Evolutionary conservation across 2,113 vertebrate species (phyloP).

Genomic region (Paramormyrops kingsleyae): DNA sequence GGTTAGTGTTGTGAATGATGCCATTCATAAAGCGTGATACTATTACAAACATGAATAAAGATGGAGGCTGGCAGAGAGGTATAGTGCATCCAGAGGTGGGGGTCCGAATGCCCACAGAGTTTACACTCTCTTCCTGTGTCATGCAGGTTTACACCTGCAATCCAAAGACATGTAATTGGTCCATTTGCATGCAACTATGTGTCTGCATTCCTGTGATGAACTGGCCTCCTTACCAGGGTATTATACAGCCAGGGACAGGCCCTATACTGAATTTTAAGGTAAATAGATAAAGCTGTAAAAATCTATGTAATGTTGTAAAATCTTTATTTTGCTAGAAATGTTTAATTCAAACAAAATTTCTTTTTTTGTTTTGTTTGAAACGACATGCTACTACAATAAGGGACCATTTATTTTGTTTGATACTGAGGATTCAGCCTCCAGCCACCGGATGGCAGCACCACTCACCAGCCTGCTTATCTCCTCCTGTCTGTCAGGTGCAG

Average conservation of each 20-base stretch:
- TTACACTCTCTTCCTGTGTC: neutral
- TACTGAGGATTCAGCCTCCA: neutral
- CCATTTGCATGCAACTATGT: neutral
- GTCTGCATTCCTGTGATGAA: neutral
- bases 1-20: too few relatives aligned
- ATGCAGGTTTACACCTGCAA: neutral
- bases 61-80: neutral
- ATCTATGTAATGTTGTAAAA: neutral
- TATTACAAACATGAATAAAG: neutral
- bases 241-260: neutral
- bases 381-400: neutral
- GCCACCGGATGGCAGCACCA: constrained; percentile 28
- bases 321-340: neutral
- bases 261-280: neutral
- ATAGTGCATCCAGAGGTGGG: neutral
- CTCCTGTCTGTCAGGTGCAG: constrained; percentile 92
- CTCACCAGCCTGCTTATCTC: constrained; percentile 97
- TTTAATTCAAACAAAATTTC: neutral
- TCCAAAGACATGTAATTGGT: neutral
- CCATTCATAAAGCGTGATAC: neutral
- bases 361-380: neutral
- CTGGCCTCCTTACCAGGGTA: neutral
- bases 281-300: neutral
- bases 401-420: neutral
- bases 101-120: neutral